phyloP scores from a whole-genome alignment of 2,888 invertebrate genomes.

The Epinotia bilunana region DNA sequence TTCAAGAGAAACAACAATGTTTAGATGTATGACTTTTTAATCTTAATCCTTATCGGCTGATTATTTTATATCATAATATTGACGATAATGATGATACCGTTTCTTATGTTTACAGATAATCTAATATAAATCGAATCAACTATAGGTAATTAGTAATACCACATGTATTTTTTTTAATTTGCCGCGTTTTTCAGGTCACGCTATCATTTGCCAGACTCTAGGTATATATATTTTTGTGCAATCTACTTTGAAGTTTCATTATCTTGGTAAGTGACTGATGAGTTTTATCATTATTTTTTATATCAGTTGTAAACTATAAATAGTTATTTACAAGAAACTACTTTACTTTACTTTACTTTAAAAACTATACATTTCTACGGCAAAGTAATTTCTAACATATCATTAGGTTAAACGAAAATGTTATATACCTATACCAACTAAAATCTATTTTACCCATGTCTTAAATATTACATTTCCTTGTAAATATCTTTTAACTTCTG shows the following conservation, averaged over 20 bases:
- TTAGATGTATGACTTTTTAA: too few species aligned
- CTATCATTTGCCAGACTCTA: too few species aligned
- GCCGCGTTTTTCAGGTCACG: too few species aligned
- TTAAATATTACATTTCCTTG: conserved; percentile 74
- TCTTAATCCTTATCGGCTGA: too few species aligned
- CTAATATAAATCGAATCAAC: too few species aligned
- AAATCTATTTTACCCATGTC: conserved; percentile 62
- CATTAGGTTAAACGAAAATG: conserved; percentile 44
- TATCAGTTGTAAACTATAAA: background rate
- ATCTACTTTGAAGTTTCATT: conserved; percentile 3
- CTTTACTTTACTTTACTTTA: conserved; percentile 35
- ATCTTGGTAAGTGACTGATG: background rate
- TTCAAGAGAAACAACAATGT: too few species aligned
- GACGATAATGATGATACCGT: too few species aligned
- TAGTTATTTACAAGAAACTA: conserved; percentile 40
- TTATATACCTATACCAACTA: conserved; percentile 44
- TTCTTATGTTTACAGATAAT: too few species aligned
- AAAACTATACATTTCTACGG: conserved; percentile 49
- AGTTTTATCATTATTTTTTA: background rate
- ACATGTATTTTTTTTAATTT: too few species aligned
- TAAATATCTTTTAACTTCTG: conserved; percentile 80
- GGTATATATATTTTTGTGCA: conserved; percentile 3
- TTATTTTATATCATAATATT: too few species aligned
- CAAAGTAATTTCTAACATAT: conserved; percentile 56
- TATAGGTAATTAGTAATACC: too few species aligned